These are phyloP conservation scores for Lasioglossum malachurum DNA, from an alignment of 2,888 invertebrate genomes.

Conservation along the genomic window DNA sequence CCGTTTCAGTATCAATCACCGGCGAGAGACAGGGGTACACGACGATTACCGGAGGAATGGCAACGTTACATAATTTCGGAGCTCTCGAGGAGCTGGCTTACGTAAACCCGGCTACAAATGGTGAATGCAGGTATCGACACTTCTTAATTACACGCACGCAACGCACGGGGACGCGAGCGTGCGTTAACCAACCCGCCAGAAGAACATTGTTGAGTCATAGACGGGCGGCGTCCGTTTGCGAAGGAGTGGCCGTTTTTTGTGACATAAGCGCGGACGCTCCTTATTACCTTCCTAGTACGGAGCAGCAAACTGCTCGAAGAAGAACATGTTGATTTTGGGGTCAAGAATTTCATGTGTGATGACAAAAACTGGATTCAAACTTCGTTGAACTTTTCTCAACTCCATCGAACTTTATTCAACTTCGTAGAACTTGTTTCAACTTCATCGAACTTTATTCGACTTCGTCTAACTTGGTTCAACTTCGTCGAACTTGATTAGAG, in stretches of 20 bases:
- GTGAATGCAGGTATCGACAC: conserved; percentile 45
- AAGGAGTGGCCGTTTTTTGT: background rate
- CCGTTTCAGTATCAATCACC: conserved; percentile 41
- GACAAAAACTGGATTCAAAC: too few species aligned
- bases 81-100: conserved; percentile 44
- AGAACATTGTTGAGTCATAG: background rate
- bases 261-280: background rate
- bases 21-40: conserved; percentile 10
- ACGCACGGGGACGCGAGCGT: background rate
- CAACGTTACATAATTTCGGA: conserved; percentile 56
- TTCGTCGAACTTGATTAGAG: too few species aligned
- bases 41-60: conserved; percentile 39
- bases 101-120: conserved; percentile 55
- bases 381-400: too few species aligned
- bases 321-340: too few species aligned
- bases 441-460: too few species aligned
- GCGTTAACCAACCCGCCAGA: background rate
- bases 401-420: too few species aligned
- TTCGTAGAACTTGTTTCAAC: background rate
- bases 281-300: background rate
- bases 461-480: too few species aligned
- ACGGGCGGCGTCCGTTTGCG: background rate
- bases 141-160: conserved; percentile 50
- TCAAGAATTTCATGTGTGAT: too few species aligned
- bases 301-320: background rate